Evolutionary conservation across 2,888 invertebrate genomes (phyloP), one percentile per base, ranked within the genome.

Genomic region (Parascotia fuliginaria): DNA sequence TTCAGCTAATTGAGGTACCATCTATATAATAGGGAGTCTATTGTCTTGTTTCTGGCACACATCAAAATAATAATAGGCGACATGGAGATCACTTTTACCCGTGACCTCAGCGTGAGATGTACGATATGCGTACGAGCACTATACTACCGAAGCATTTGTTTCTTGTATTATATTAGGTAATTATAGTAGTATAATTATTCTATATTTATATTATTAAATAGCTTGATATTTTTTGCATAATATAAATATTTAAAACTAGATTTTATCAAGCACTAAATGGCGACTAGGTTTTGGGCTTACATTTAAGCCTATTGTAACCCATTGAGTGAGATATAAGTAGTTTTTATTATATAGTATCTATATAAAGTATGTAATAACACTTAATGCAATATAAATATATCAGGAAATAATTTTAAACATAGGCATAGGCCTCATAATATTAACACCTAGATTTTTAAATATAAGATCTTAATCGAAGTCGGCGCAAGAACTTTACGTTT

Each of bases 291-390:
- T 24, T 24, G 24, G 24, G 6, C 24, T 11, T 29, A 11, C 3
- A n/a, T n/a, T n/a, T n/a, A n/a, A 6, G 29, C 32, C 14, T 14
- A 4, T 31, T 12, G 11, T 12, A 29, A 45, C 42, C 29, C 32
- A 34, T 40, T 24, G 32, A 56, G 32, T 42, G 38, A 38, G 31
- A 42, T 41, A 28, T 43, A 22, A 43, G 11, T 3, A 3, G 19
- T 3, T 5, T 19, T 19, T 5, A 19, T 19, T 2, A 19, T 5
- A 5, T 19, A 19, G 2, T 19, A n/a, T n/a, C n/a, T n/a, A n/a
- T n/a, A n/a, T n/a, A n/a, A n/a, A n/a, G n/a, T n/a, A n/a, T n/a
- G n/a, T n/a, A n/a, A n/a, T n/a, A n/a, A n/a, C n/a, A n/a, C n/a
- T n/a, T n/a, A n/a, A n/a, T n/a, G n/a, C n/a, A n/a, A n/a, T n/a